Percentiles rank a stretch among this genome's conserved stretches.
phyloP scores from a whole-genome alignment of 2,888 invertebrate genomes.

The Andrena camellia region DNA sequence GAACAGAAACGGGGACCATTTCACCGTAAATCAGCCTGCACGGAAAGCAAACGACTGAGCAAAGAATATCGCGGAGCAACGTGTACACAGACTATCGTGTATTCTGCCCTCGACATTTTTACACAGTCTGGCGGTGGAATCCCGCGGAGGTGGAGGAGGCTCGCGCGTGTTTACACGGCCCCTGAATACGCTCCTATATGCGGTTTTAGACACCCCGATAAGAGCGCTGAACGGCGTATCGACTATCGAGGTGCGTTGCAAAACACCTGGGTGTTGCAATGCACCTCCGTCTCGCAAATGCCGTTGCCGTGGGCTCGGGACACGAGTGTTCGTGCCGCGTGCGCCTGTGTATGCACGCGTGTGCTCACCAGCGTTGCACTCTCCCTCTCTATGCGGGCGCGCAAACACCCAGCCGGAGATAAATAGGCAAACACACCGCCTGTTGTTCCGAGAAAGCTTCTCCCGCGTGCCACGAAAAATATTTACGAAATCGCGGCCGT shows the following conservation, averaged over 20 bases:
- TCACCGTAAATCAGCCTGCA: slow-evolving; percentile 19
- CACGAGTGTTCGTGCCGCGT: slow-evolving; percentile 36
- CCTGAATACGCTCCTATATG: slow-evolving; percentile 68
- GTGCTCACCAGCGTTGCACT: slow-evolving; percentile 12
- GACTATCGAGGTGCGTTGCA: slow-evolving; percentile 70
- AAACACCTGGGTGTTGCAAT: slow-evolving; percentile 72
- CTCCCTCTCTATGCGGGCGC: slow-evolving; percentile 24
- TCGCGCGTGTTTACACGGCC: slow-evolving; percentile 64
- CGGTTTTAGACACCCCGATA: slow-evolving; percentile 69
- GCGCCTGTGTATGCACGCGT: background rate
- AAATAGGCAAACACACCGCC: slow-evolving; percentile 45
- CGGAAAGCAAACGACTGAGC: background rate
- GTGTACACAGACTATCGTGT: slow-evolving; percentile 17
- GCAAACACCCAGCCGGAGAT: slow-evolving; percentile 39
- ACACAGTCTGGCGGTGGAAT: slow-evolving; percentile 49
- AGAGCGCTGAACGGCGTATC: slow-evolving; percentile 67
- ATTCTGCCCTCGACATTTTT: slow-evolving; percentile 40
- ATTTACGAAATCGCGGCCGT: slow-evolving; percentile 42
- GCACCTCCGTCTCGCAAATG: slow-evolving; percentile 60
- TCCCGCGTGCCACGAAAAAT: slow-evolving; percentile 32
- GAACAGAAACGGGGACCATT: background rate
- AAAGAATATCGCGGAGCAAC: slow-evolving; percentile 34
- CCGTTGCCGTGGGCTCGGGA: slow-evolving; percentile 48
- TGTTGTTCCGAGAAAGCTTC: slow-evolving; percentile 46
- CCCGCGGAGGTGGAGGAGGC: slow-evolving; percentile 57